Percentiles rank a stretch among this genome's conserved stretches.
These are phyloP conservation scores for Teleiodes luculella DNA, from an alignment of 2,888 invertebrate genomes.

Conservation along the genomic window DNA sequence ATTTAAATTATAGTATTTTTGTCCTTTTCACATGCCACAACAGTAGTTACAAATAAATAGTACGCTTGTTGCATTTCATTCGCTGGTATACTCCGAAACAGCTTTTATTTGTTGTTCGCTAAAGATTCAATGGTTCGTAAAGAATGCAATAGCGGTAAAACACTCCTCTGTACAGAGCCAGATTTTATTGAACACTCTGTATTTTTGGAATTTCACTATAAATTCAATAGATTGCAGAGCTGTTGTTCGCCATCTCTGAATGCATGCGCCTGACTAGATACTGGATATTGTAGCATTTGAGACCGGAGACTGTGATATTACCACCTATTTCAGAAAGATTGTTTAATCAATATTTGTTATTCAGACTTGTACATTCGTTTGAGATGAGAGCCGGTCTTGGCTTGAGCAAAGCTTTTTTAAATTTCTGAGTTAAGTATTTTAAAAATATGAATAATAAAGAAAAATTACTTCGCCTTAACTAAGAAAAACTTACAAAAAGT, in stretches of 20 bases:
- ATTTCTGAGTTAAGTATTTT: no score
- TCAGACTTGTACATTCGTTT: no score
- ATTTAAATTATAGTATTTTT: no score
- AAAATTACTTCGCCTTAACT: no score
- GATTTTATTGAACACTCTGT: slow-evolving; percentile 39
- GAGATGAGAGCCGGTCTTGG: no score
- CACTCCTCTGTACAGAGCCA: slow-evolving; percentile 32
- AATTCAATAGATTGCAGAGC: slow-evolving; percentile 11
- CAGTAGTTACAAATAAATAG: background rate
- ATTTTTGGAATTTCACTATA: slow-evolving; percentile 31
- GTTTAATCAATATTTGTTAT: no score
- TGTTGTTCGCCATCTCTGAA: background rate
- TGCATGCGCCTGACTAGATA: background rate
- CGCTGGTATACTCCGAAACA: background rate
- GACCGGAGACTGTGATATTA: no score
- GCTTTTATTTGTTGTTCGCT: slow-evolving; percentile 31
- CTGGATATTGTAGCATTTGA: background rate
- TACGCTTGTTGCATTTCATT: background rate
- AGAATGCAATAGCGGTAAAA: slow-evolving; percentile 56
- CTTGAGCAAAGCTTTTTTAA: no score
- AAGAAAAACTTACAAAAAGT: no score
- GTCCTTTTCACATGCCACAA: no score
- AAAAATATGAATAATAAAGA: no score
- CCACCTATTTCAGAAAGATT: no score
- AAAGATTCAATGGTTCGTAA: slow-evolving; percentile 63